Base-by-base conservation (phyloP, 2,113 vertebrate genomes). In the Cephalopterus ornatus region DNA sequence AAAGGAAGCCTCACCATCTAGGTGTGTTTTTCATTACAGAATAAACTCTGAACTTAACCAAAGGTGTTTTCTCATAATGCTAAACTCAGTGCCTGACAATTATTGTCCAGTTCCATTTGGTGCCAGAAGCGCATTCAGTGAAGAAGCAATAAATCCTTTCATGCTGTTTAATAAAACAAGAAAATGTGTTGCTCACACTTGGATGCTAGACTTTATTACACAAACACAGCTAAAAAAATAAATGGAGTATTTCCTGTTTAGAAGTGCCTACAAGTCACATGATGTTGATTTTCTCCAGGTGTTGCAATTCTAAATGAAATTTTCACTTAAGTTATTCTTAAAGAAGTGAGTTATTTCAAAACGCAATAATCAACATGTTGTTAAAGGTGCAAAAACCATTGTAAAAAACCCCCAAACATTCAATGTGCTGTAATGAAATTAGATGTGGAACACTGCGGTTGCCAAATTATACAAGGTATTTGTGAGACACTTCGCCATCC, bases 131-230 rank as follows among this genome's bases (percentile, higher is more conserved):
- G 62, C 86, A 75, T 96, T 97, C n/a, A 78, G 44, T 32, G 71
- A 53, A 95, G 84, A 92, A 72, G 82, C 80, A 88, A 93, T 95
- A 96, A 96, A 89, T 88, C 88, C 89, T 95, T 90, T 91, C 80
- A 68, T 92, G 92, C 95, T 97, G 78, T 93, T 97, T 95, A 94
- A 93, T 94, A 90, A 96, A 96, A 96, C 4, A 50, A 96, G 95
- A 89, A 97, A 95, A 95, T 79, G 86, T 89, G 96, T 94, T 95
- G 79, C 95, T 97, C 90, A 55, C 93, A 96, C 94, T 96, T 96
- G 96, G 93, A 96, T 96, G 85, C 89, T 85, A 66, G 80, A 90
- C 80, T 93, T 94, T 83, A 91, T 93, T 96, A 77, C 89, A 83
- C 80, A 95, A 95, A 97, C 89, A 93, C 65, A 94, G 88, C 90